Conservation (phyloP, 1,140 invertebrate species). For the Teleogryllus occipitalis region DNA sequence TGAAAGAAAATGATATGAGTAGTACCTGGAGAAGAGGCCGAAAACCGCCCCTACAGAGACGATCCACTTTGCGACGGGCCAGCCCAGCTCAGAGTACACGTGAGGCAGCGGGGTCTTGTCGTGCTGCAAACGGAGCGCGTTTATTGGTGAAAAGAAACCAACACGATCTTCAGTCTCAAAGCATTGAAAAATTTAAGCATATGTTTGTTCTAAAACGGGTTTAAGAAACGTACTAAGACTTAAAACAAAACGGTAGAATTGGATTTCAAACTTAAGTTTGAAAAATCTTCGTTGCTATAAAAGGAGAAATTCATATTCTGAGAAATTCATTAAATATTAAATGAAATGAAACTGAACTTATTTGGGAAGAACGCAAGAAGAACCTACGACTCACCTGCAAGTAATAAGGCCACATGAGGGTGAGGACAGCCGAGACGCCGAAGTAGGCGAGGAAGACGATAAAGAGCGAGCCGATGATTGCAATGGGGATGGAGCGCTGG, state of each 20-base stretch:
- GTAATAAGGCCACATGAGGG: constrained; percentile 85
- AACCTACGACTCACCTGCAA: constrained; percentile 44
- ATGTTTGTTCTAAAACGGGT: no score
- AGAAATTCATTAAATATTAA: no score
- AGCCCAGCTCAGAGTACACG: constrained; percentile 65
- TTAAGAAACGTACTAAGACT: no score
- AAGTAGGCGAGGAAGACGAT: constrained; percentile 83
- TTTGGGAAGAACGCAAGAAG: no score
- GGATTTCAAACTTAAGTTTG: no score
- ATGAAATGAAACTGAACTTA: no score
- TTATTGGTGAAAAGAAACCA: no score
- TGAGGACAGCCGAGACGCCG: constrained; percentile 76
- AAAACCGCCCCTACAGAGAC: constrained; percentile 81
- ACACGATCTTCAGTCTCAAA: no score
- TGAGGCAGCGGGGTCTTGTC: constrained; percentile 72
- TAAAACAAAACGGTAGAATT: no score
- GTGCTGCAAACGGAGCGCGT: constrained; percentile 44
- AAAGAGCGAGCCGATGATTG: constrained; percentile 72
- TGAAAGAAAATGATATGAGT: background rate
- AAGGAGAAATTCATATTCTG: no score
- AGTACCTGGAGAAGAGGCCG: constrained; percentile 45
- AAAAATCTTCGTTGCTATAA: background rate
- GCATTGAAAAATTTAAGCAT: no score
- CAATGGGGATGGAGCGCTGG: constrained; percentile 79
- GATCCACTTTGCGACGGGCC: constrained; percentile 70